phyloP scores from a whole-genome alignment of 1,140 invertebrate species.

The Mercenaria mercenaria region DNA sequence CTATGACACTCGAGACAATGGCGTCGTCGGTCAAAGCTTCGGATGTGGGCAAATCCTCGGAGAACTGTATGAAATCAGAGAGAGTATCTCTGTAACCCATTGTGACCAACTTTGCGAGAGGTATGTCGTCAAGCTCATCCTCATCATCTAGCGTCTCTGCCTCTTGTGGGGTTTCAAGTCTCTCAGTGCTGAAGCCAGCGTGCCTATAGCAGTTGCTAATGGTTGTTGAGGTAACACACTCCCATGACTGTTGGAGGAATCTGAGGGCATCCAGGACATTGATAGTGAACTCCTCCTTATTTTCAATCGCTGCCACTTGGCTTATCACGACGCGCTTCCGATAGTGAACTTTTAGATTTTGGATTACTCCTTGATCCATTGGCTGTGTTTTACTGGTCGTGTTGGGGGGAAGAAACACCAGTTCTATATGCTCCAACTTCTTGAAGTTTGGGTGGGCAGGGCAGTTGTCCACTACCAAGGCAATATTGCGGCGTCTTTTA shows the following conservation, averaged over 20 bases:
- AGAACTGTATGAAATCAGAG: too few relatives aligned
- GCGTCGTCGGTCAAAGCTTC: too few relatives aligned
- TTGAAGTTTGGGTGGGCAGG: constrained; percentile 56
- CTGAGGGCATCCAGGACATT: constrained; percentile 49
- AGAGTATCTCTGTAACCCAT: not conserved
- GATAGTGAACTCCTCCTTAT: not conserved
- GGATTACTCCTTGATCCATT: constrained; percentile 29
- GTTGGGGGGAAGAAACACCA: constrained; percentile 69
- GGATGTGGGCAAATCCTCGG: too few relatives aligned
- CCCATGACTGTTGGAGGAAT: constrained; percentile 44
- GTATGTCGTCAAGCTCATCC: constrained; percentile 16
- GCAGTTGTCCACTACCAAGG: constrained; percentile 69
- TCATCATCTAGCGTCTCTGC: constrained; percentile 38
- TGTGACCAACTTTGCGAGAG: not conserved
- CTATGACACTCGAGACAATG: too few relatives aligned
- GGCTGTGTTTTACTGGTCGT: not conserved
- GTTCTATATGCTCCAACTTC: constrained; percentile 76
- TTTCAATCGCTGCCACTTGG: constrained; percentile 17
- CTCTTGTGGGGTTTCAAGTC: not conserved
- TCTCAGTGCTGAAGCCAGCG: constrained; percentile 21
- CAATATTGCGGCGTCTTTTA: constrained; percentile 55
- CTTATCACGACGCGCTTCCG: constrained; percentile 4
- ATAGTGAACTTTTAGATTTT: constrained; percentile 61
- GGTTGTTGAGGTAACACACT: constrained; percentile 19
- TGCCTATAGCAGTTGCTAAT: constrained; percentile 65